Percentiles rank a stretch among this genome's conserved stretches.
phyloP scores from a whole-genome alignment of 2,113 vertebrate genomes.

The Caretta caretta region DNA sequence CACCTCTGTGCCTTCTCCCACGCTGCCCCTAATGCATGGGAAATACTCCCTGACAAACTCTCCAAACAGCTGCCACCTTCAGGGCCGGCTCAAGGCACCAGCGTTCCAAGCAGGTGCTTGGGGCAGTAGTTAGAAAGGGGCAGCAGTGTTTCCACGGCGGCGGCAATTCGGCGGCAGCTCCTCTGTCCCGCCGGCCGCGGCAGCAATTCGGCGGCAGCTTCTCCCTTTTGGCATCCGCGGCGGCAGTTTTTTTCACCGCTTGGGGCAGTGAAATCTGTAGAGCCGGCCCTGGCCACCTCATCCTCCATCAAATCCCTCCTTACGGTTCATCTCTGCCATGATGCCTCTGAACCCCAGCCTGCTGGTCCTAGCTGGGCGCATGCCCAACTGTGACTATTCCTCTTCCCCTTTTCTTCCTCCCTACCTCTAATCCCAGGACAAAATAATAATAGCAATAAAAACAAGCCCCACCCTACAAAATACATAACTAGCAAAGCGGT shows the following conservation, averaged over 20 bases:
- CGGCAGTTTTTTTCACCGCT: too few species aligned
- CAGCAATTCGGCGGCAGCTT: too few species aligned
- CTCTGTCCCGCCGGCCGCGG: too few species aligned
- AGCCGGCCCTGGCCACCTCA: neutral
- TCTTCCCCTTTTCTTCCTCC: fast-evolving
- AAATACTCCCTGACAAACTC: neutral
- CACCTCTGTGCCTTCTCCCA: neutral
- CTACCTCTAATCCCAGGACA: neutral
- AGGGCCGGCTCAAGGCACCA: too few species aligned
- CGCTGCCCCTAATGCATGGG: neutral
- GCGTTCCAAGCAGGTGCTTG: too few species aligned
- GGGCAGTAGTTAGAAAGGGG: too few species aligned
- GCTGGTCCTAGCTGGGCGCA: neutral
- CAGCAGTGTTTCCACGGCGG: too few species aligned
- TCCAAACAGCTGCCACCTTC: neutral
- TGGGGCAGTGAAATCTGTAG: too few species aligned
- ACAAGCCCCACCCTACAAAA: neutral
- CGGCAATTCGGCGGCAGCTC: too few species aligned
- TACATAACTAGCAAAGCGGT: neutral
- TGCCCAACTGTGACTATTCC: neutral
- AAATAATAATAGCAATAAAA: neutral
- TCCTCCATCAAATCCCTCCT: neutral
- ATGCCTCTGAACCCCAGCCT: neutral
- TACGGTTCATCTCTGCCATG: neutral
- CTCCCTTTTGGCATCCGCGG: too few species aligned